These are phyloP conservation scores for Luehdorfia chinensis DNA, from an alignment of 1,140 invertebrate species.

Conservation along the genomic window DNA sequence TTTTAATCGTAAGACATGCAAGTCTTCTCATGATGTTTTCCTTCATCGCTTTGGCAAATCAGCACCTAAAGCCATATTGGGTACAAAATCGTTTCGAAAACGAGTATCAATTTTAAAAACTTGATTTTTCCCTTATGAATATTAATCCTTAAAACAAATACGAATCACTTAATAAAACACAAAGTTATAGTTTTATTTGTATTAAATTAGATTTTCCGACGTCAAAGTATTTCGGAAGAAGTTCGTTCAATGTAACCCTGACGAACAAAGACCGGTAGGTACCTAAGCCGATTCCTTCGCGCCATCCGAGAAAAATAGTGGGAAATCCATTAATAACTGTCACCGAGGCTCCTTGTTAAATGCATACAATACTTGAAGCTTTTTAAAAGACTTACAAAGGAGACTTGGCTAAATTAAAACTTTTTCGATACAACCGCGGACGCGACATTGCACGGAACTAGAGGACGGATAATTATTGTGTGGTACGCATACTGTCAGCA, in stretches of 20 bases:
- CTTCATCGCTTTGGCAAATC: too few species aligned
- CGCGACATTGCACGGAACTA: slow-evolving; percentile 72
- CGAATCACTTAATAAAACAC: too few species aligned
- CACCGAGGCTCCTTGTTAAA: slow-evolving; percentile 71
- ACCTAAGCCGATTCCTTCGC: slow-evolving; percentile 69
- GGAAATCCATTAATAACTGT: slow-evolving; percentile 74
- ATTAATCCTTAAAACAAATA: too few species aligned
- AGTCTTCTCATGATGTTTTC: too few species aligned
- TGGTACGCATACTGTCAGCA: slow-evolving; percentile 27
- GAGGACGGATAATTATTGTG: slow-evolving; percentile 68
- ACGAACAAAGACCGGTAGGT: slow-evolving; percentile 57
- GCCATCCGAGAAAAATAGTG: slow-evolving; percentile 70
- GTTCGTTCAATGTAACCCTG: slow-evolving; percentile 27
- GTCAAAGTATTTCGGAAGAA: slow-evolving; percentile 20
- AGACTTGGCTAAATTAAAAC: slow-evolving; percentile 76
- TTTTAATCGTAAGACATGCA: too few species aligned
- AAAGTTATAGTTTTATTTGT: too few species aligned
- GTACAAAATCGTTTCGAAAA: too few species aligned
- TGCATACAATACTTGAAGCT: slow-evolving; percentile 75
- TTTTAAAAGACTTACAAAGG: slow-evolving; percentile 74
- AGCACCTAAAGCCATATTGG: too few species aligned
- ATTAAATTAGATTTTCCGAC: slow-evolving; percentile 12
- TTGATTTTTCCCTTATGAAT: too few species aligned
- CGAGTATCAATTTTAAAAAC: too few species aligned
- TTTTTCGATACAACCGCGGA: slow-evolving; percentile 68